Percentiles rank a stretch among this genome's conserved stretches.
Evolutionary conservation across 35 echinoderm and acorn worm genomes (phyloP).

Genomic region (Anneissia japonica): DNA sequence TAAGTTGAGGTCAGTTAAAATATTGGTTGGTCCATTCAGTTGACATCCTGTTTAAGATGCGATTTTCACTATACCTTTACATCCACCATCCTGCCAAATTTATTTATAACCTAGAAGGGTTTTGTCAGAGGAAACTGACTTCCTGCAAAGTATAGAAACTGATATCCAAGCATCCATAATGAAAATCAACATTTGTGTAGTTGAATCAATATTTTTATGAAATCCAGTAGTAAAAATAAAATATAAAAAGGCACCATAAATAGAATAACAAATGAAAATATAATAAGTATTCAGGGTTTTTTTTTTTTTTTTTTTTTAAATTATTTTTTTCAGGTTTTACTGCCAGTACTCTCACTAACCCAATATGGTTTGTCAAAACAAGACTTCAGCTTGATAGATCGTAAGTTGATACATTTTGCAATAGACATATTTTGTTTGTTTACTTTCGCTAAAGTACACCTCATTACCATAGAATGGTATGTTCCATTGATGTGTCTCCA

Average conservation of each 20-base stretch:
- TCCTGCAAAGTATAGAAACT: too few species aligned
- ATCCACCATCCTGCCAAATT: too few species aligned
- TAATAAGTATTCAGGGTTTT: not conserved
- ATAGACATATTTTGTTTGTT: not conserved
- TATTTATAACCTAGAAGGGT: too few species aligned
- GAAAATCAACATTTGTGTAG: too few species aligned
- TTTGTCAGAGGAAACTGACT: too few species aligned
- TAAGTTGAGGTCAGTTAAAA: too few species aligned
- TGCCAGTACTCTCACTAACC: conserved; percentile 86
- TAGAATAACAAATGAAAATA: not conserved
- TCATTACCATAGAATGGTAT: not conserved
- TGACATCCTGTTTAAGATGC: too few species aligned
- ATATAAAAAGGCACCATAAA: not conserved
- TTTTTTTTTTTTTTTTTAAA: not conserved
- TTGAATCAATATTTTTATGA: too few species aligned
- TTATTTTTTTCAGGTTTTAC: conserved; percentile 63
- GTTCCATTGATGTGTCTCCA: too few species aligned
- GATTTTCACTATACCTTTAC: too few species aligned
- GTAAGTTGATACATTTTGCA: conserved; percentile 47
- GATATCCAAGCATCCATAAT: too few species aligned
- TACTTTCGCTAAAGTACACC: not conserved
- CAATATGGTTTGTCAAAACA: conserved; percentile 96
- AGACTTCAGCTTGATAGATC: conserved; percentile 82
- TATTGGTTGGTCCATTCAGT: too few species aligned
- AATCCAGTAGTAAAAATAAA: not conserved